Conservation (phyloP, 2,113 vertebrate species). For the Myiopsitta monachus region DNA sequence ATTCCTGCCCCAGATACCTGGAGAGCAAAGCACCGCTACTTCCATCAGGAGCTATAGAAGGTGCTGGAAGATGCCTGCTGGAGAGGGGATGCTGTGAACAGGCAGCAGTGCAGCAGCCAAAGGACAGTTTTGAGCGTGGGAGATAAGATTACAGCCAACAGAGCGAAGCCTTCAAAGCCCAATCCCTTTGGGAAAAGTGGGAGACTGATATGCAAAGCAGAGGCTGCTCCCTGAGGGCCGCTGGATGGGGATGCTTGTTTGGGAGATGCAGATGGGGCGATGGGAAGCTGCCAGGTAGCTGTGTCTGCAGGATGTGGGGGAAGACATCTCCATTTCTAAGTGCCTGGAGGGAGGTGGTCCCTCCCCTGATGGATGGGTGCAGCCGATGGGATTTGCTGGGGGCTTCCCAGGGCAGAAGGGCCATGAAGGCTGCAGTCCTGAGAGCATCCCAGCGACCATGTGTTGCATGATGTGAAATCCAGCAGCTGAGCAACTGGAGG, state of each 20-base stretch:
- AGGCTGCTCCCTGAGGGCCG: neutral
- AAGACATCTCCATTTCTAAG: neutral
- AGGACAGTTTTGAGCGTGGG: neutral
- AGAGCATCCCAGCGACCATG: neutral
- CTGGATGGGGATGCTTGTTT: neutral
- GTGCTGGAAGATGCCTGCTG: neutral
- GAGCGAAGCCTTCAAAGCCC: neutral
- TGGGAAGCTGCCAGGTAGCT: neutral
- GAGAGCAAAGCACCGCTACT: fast-evolving
- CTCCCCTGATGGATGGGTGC: neutral
- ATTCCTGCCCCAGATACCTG: neutral
- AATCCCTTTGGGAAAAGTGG: neutral
- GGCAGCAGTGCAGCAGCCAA: neutral
- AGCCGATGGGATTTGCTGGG: neutral
- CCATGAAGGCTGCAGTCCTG: neutral
- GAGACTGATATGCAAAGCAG: neutral
- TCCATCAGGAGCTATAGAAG: neutral
- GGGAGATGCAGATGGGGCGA: neutral
- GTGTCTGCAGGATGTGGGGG: neutral
- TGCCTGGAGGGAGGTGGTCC: neutral
- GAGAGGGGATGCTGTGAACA: neutral
- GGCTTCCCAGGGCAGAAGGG: neutral
- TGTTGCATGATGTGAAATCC: fast-evolving
- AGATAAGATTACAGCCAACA: neutral
- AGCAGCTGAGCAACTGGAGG: neutral